These are phyloP conservation scores for Drosophila nasuta DNA, from an alignment of 1,140 invertebrate genomes.

Conservation along the genomic window DNA sequence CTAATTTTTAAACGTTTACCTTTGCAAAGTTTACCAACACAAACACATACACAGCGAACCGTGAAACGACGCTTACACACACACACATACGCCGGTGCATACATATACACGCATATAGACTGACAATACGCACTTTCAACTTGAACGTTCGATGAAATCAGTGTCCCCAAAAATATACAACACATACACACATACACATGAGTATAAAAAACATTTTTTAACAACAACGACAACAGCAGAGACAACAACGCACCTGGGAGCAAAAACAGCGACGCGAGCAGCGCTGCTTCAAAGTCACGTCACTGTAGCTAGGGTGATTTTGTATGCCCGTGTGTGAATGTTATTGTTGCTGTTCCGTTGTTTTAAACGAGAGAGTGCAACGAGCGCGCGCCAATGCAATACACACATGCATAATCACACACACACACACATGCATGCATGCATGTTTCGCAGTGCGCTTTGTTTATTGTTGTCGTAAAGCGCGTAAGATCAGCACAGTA, in stretches of 20 bases:
- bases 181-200: not conserved
- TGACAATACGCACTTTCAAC: constrained; percentile 38
- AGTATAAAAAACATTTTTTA: constrained; percentile 30
- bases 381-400: constrained; percentile 55
- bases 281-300: constrained; percentile 65
- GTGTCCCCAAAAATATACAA: constrained; percentile 56
- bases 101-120: constrained; percentile 24
- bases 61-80: constrained; percentile 11
- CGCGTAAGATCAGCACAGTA: constrained; percentile 20
- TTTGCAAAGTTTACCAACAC: constrained; percentile 47
- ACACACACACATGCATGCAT: constrained; percentile 3
- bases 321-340: constrained; percentile 17
- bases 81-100: constrained; percentile 39
- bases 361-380: constrained; percentile 47
- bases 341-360: constrained; percentile 31
- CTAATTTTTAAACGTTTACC: constrained; percentile 57
- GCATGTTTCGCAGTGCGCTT: constrained; percentile 23
- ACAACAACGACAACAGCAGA: constrained; percentile 19
- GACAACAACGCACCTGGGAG: constrained; percentile 57
- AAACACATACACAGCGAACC: constrained; percentile 1
- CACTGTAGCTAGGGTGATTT: constrained; percentile 50
- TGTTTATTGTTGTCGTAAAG: constrained; percentile 44
- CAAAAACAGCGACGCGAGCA: constrained; percentile 27
- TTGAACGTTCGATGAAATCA: constrained; percentile 50
- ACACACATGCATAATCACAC: constrained; percentile 9